phyloP scores from a whole-genome alignment of 2,888 invertebrate species.

The Phlogophora meticulosa region DNA sequence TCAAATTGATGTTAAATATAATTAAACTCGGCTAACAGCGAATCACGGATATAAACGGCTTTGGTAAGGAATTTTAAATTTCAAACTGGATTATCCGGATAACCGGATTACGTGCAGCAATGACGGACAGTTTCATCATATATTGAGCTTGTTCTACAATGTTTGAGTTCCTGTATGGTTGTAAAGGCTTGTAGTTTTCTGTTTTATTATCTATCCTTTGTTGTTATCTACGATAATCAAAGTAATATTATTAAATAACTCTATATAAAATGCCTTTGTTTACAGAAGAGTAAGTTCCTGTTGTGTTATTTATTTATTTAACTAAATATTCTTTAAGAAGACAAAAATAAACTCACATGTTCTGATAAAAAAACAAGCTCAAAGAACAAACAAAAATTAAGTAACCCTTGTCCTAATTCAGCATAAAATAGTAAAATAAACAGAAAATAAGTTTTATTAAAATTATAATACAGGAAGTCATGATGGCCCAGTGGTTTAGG shows the following conservation, averaged over 20 bases:
- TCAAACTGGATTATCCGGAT: conserved; percentile 71
- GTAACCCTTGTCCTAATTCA: too few relatives aligned
- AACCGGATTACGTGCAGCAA: conserved; percentile 64
- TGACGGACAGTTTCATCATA: conserved; percentile 63
- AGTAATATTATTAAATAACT: too few relatives aligned
- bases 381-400: not conserved
- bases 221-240: too few relatives aligned
- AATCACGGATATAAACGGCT: conserved; percentile 66
- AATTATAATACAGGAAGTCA: too few relatives aligned
- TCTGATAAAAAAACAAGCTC: not conserved
- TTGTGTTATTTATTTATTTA: too few relatives aligned
- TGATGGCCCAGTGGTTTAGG: too few relatives aligned
- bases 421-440: not conserved
- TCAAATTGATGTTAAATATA: conserved; percentile 58
- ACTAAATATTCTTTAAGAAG: too few relatives aligned
- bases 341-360: too few relatives aligned
- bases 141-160: conserved; percentile 32
- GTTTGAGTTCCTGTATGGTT: conserved; percentile 46
- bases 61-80: conserved; percentile 72
- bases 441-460: not conserved
- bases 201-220: not conserved
- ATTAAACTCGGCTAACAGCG: conserved; percentile 62
- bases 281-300: too few relatives aligned
- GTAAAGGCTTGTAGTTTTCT: conserved; percentile 3
- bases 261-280: too few relatives aligned